phyloP scores from a whole-genome alignment of 2,113 vertebrate genomes.

The Atlantisia rogersi region DNA sequence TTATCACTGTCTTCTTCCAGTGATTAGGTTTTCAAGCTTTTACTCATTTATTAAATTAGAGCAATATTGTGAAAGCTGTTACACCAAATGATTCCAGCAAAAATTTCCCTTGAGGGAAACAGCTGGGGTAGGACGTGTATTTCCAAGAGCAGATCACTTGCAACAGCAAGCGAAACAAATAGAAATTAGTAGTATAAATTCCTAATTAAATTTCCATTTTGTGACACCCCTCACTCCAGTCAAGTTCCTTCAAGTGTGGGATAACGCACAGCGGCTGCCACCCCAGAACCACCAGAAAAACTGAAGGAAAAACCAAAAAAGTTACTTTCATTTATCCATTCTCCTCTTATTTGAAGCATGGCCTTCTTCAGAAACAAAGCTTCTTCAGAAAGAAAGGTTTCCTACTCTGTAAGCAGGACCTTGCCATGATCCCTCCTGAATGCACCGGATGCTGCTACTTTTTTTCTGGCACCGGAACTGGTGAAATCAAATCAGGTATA shows the following conservation, averaged over 20 bases:
- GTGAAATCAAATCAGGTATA: neutral
- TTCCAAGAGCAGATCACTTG: neutral
- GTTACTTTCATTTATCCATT: neutral
- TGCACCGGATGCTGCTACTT: neutral
- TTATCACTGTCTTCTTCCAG: neutral
- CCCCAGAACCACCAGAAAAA: neutral
- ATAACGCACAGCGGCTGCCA: neutral
- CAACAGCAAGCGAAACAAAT: neutral
- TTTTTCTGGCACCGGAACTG: neutral
- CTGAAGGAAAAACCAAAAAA: neutral
- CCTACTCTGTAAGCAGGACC: neutral
- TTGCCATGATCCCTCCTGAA: neutral
- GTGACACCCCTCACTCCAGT: neutral
- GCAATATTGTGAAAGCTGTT: neutral
- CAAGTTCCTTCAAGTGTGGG: neutral
- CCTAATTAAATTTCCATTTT: neutral
- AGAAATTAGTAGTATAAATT: neutral
- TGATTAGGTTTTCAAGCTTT: neutral
- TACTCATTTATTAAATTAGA: neutral
- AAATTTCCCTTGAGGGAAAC: neutral
- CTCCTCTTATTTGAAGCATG: neutral
- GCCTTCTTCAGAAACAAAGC: neutral
- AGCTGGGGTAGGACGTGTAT: neutral
- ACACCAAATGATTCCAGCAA: neutral
- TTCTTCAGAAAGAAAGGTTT: neutral